Evolutionary conservation across 2,113 vertebrate species (phyloP).

Genomic region (Brachyhypopomus gauderio): DNA sequence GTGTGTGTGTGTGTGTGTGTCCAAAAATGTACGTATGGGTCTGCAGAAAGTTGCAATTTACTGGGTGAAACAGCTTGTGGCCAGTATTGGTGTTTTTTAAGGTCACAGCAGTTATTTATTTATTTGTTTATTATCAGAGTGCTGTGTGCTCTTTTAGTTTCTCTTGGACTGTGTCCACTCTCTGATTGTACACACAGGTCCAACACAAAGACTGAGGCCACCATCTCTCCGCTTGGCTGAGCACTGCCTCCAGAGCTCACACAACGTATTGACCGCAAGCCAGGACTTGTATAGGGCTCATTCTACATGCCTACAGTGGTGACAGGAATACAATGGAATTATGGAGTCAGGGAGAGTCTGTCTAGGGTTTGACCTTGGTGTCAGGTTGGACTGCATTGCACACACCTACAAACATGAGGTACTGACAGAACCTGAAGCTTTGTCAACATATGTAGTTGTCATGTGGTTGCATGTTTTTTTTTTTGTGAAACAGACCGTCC

Average conservation of each 20-base stretch:
- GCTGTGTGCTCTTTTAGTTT: background rate
- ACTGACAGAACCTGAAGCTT: no score
- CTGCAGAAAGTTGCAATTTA: no score
- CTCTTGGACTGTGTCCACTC: background rate
- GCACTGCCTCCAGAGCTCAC: background rate
- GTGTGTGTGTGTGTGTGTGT: no score
- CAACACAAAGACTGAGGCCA: background rate
- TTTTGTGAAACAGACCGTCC: no score
- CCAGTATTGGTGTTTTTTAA: constrained; percentile 11
- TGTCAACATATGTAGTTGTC: no score
- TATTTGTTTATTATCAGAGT: background rate
- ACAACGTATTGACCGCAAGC: background rate
- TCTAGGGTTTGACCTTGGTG: no score
- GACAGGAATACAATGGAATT: background rate
- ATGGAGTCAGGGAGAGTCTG: background rate
- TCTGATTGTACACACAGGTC: background rate
- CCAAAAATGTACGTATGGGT: no score
- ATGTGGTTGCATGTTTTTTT: no score
- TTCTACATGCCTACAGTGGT: background rate
- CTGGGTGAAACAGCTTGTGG: background rate
- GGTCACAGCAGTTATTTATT: constrained; percentile 9
- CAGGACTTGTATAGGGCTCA: background rate
- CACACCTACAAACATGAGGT: background rate
- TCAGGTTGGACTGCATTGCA: background rate
- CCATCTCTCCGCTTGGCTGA: background rate